Evolutionary conservation across 2,888 invertebrate genomes (phyloP), one percentile per base, ranked within the genome.

Genomic region (Molorchus minor): DNA sequence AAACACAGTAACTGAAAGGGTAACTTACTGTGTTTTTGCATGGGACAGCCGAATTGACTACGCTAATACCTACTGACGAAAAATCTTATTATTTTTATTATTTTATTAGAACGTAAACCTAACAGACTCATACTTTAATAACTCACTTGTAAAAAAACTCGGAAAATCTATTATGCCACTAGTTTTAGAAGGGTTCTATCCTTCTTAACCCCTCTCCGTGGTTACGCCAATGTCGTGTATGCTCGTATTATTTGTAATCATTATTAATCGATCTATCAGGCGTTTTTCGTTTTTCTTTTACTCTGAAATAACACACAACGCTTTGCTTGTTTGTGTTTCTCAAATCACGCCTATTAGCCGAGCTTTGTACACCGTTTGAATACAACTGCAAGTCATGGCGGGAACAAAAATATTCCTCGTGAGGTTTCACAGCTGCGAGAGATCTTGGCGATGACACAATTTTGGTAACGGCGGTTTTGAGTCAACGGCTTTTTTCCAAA

Each of bases 281-380:
- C n/a, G n/a, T n/a, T n/a, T n/a, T n/a, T n/a, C 33, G 8, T 25
- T 49, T 49, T 49, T 30, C 25, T 45, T 16, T 17, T 13, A 5
- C 16, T 15, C 1, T 13, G 19, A 41, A 43, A 40, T 17, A 13
- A 30, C 29, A 41, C 7, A 41, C 12, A 49, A 38, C 36, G 49
- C 15, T 41, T 25, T 52, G 41, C 52, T 41, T 52, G 52, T 52
- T 52, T 52, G 19, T 52, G 30, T 52, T 41, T 40, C 40, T 52
- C 17, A 30, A 17, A 52, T 52, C 52, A 52, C 52, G 52, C 52
- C 52, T 40, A 30, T 41, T 41, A 47, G 20, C 5, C 45, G 16
- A 7, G 36, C 36, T 47, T 15, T 38, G 33, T 49, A 36, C 16
- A 16, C 21, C 36, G 17, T 49, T 49, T 16, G 13, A 10, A 13